A percentile compares a stretch with the other conserved stretches of the same genome.
Evolutionary conservation across 2,888 invertebrate species (phyloP).

Genomic region (Drosophila macrospina): DNA sequence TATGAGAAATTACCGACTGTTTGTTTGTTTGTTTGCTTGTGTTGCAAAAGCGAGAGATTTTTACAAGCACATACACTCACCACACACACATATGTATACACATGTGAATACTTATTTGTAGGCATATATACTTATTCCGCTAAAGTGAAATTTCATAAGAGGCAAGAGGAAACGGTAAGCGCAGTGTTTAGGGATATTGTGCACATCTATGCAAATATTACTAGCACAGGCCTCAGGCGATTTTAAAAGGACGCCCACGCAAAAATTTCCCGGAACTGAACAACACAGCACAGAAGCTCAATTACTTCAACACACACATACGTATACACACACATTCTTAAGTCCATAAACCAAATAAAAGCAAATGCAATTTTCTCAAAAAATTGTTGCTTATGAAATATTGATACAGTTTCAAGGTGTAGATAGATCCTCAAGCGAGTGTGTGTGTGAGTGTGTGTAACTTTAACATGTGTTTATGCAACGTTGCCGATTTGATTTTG

Average conservation of each 20-base stretch:
- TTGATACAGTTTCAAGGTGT: slow-evolving; percentile 57
- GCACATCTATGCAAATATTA: slow-evolving; percentile 66
- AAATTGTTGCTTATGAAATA: slow-evolving; percentile 77
- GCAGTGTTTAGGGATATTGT: slow-evolving; percentile 28
- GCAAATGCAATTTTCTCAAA: slow-evolving; percentile 77
- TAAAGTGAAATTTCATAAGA: slow-evolving; percentile 40
- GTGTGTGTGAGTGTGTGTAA: slow-evolving; percentile 5
- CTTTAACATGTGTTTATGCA: slow-evolving; percentile 37
- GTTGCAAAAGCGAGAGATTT: slow-evolving; percentile 24
- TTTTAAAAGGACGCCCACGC: slow-evolving; percentile 28
- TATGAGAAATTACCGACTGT: slow-evolving; percentile 23
- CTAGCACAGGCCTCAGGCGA: slow-evolving; percentile 43
- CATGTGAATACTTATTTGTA: slow-evolving; percentile 1
- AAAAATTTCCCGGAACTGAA: slow-evolving; percentile 31
- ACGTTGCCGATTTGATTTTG: slow-evolving; percentile 23
- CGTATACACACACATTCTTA: slow-evolving; percentile 1
- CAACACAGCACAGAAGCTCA: slow-evolving; percentile 45
- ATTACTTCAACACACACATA: slow-evolving; percentile 37
- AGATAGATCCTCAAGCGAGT: slow-evolving; percentile 2
- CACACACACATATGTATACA: background rate
- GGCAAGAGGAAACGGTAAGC: slow-evolving; percentile 1
- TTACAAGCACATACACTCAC: slow-evolving; percentile 14
- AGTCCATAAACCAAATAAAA: slow-evolving; percentile 55
- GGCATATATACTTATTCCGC: slow-evolving; percentile 13
- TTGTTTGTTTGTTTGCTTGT: slow-evolving; percentile 7